These are phyloP conservation scores for Macrosoma leucophasiata DNA, from an alignment of 2,888 invertebrate genomes.

Conservation along the genomic window DNA sequence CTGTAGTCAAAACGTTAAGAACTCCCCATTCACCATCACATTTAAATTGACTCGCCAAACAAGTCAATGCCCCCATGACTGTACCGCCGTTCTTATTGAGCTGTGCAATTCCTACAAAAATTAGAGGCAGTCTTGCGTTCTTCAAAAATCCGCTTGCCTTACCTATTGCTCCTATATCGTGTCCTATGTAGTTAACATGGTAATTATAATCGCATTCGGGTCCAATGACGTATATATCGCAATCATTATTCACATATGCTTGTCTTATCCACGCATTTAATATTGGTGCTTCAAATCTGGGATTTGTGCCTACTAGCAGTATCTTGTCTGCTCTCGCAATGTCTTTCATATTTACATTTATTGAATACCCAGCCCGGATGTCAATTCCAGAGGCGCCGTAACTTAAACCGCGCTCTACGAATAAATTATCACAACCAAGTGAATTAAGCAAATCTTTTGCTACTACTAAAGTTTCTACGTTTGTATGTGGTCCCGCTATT, in stretches of 20 bases:
- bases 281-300: slow-evolving; percentile 96
- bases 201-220: slow-evolving; percentile 94
- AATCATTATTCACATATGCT: slow-evolving; percentile 92
- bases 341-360: slow-evolving; percentile 83
- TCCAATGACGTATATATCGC: slow-evolving; percentile 90
- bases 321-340: slow-evolving; percentile 85
- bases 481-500: slow-evolving; percentile 55
- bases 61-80: slow-evolving; percentile 36
- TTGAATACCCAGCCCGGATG: slow-evolving; percentile 51
- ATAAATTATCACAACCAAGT: slow-evolving; percentile 52
- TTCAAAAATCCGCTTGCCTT: slow-evolving; percentile 27
- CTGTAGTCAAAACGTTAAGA: slow-evolving; percentile 93
- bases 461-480: slow-evolving; percentile 57
- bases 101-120: slow-evolving; percentile 54
- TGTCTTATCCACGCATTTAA: slow-evolving; percentile 96
- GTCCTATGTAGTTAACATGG: slow-evolving; percentile 46
- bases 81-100: slow-evolving; percentile 31
- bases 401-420: slow-evolving; percentile 42
- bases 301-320: slow-evolving; percentile 96
- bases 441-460: slow-evolving; percentile 58
- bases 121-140: slow-evolving; percentile 46
- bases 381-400: slow-evolving; percentile 38
- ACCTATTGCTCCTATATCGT: slow-evolving; percentile 29
- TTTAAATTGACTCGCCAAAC: slow-evolving; percentile 25
- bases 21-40: slow-evolving; percentile 55